Conservation (phyloP, 2,888 invertebrate genomes). For the Poecilus cupreus region DNA sequence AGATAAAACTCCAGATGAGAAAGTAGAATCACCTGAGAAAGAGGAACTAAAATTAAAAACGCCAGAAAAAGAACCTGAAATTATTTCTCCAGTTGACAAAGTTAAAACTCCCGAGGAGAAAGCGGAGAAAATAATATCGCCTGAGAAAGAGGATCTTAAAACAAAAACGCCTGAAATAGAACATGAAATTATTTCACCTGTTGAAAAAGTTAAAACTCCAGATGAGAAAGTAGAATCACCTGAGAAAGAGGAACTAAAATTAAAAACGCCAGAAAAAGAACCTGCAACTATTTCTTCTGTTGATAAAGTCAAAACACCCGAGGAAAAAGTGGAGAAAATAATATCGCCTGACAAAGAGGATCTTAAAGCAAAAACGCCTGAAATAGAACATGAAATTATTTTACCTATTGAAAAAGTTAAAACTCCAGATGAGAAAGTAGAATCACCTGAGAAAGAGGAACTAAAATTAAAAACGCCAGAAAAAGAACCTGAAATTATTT, state of each 20-base stretch:
- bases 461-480: conserved; percentile 42
- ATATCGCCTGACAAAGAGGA: neutral
- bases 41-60: conserved; percentile 4
- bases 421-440: conserved; percentile 32
- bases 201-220: no score
- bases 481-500: no score
- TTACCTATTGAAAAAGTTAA: conserved; percentile 1
- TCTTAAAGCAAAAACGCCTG: conserved; percentile 41
- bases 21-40: conserved; percentile 1
- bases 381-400: neutral
- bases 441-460: conserved; percentile 14
- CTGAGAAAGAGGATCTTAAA: conserved; percentile 2
- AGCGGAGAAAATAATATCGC: no score
- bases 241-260: neutral
- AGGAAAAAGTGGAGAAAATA: conserved; percentile 21
- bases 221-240: no score
- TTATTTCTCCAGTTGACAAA: neutral
- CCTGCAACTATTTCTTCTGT: no score
- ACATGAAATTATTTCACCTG: no score
- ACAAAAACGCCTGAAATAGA: conserved; percentile 37
- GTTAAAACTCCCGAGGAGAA: neutral
- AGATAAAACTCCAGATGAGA: conserved; percentile 31
- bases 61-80: neutral
- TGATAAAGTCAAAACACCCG: conserved; percentile 30
- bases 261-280: no score